phyloP scores from a whole-genome alignment of 2,888 invertebrate genomes.

The Steinernema carpocapsae region DNA sequence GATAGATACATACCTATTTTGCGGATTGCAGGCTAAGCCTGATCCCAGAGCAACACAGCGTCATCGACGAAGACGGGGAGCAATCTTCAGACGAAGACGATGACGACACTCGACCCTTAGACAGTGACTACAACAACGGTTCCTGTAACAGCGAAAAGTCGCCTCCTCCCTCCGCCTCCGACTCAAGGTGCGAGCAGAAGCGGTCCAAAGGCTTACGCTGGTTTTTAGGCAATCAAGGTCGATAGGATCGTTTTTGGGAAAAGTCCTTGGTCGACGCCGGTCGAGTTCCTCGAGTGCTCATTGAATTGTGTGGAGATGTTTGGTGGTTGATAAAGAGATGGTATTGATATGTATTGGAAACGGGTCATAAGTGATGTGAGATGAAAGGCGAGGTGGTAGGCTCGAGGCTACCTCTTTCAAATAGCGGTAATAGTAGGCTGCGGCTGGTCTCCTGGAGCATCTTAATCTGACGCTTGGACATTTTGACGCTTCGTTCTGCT shows the following conservation, averaged over 20 bases:
- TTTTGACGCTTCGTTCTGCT: too few species aligned
- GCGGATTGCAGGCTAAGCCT: conserved; percentile 48
- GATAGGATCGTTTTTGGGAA: conserved; percentile 17
- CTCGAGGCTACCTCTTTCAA: too few species aligned
- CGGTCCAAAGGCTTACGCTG: background rate
- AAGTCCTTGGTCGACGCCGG: background rate
- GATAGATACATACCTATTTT: too few species aligned
- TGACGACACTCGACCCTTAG: conserved; percentile 9
- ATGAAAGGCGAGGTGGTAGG: too few species aligned
- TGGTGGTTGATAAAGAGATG: too few species aligned
- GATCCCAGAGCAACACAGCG: conserved; percentile 55
- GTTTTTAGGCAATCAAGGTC: conserved; percentile 8
- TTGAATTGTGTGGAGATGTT: too few species aligned
- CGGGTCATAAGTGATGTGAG: too few species aligned
- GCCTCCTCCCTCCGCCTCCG: background rate
- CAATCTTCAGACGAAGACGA: conserved; percentile 37
- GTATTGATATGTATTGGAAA: too few species aligned
- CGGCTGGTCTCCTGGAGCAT: too few species aligned
- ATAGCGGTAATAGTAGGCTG: too few species aligned
- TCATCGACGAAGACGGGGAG: conserved; percentile 54
- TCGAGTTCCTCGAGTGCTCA: conserved; percentile 25
- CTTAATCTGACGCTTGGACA: too few species aligned
- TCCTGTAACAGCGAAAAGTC: conserved; percentile 12
- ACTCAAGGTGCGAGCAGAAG: background rate
- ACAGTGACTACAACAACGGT: conserved; percentile 2